Conservation (phyloP, 2,888 invertebrate species). For the Muschampia plurimacula region DNA sequence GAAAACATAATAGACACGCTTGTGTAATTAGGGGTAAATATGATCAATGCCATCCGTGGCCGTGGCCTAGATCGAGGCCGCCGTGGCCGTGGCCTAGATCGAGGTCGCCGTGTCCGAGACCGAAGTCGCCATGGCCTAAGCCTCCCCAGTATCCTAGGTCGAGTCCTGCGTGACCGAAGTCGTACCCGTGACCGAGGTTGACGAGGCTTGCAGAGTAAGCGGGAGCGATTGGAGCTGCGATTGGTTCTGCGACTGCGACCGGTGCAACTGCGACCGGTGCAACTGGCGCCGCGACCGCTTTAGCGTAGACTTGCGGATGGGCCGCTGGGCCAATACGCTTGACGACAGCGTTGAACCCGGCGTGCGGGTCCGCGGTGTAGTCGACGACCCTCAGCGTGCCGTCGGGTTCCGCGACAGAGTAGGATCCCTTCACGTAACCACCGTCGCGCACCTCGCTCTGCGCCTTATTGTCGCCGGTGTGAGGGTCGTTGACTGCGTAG, state of each 20-base stretch:
- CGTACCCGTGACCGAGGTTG: slow-evolving; percentile 43
- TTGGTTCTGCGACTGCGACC: slow-evolving; percentile 26
- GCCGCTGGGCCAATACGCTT: slow-evolving; percentile 70
- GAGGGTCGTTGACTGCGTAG: slow-evolving; percentile 79
- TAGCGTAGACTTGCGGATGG: slow-evolving; percentile 60
- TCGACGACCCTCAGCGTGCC: slow-evolving; percentile 77
- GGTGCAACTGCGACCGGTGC: background rate
- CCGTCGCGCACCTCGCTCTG: slow-evolving; percentile 77
- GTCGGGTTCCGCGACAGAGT: slow-evolving; percentile 77
- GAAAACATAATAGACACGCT: slow-evolving; percentile 49
- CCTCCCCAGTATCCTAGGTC: slow-evolving; percentile 46
- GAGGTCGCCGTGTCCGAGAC: slow-evolving; percentile 43
- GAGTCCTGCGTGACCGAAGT: slow-evolving; percentile 36
- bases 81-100: slow-evolving; percentile 44
- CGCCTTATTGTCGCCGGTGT: slow-evolving; percentile 78
- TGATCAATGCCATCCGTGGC: slow-evolving; percentile 40
- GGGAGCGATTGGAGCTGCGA: slow-evolving; percentile 48
- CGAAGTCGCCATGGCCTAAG: slow-evolving; percentile 42
- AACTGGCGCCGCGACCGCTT: slow-evolving; percentile 28
- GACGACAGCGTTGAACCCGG: slow-evolving; percentile 80
- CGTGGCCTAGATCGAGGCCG: slow-evolving; percentile 34
- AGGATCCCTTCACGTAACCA: slow-evolving; percentile 76
- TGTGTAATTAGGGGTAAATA: background rate
- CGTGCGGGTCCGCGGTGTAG: slow-evolving; percentile 71
- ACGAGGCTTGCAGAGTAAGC: slow-evolving; percentile 47